phyloP scores from a whole-genome alignment of 2,797 vertebrate species.

The Spea hammondii region DNA sequence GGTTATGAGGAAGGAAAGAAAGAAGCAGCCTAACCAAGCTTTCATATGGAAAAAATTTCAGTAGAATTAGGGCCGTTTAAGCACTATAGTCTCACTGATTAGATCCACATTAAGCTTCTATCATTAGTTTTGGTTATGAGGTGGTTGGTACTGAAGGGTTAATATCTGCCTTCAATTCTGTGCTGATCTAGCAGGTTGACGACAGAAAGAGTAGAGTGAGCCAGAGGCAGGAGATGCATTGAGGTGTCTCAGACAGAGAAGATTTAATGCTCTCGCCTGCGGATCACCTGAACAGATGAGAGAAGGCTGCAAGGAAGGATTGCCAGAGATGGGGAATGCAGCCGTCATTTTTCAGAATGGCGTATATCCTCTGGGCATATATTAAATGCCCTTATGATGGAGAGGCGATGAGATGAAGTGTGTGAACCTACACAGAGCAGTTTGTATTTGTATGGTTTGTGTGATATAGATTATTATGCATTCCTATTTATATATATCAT shows the following conservation, averaged over 20 bases:
- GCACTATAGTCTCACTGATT: too few species aligned
- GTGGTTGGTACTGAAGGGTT: conserved; percentile 13
- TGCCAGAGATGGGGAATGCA: conserved; percentile 72
- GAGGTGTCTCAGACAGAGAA: conserved; percentile 68
- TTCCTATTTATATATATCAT: too few species aligned
- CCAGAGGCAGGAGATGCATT: conserved; percentile 64
- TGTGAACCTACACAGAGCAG: conserved; percentile 22
- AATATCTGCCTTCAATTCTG: conserved; percentile 39
- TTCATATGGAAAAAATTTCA: too few species aligned
- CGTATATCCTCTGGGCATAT: conserved; percentile 68
- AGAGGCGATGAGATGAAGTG: conserved; percentile 12
- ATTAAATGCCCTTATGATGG: conserved; percentile 56
- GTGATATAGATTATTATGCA: neutral
- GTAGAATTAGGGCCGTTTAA: too few species aligned
- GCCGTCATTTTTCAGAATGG: conserved; percentile 76
- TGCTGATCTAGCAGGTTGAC: conserved; percentile 61
- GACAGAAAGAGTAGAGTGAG: conserved; percentile 28
- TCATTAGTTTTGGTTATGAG: too few species aligned
- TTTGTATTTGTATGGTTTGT: conserved; percentile 16
- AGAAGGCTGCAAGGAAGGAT: conserved; percentile 64
- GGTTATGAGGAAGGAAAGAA: too few species aligned
- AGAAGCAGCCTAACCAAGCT: too few species aligned
- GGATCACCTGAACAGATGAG: conserved; percentile 76
- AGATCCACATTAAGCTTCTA: too few species aligned
- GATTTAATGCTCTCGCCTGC: conserved; percentile 74